phyloP scores from a whole-genome alignment of 1,140 invertebrate species.

The Oreohelix idahoensis region DNA sequence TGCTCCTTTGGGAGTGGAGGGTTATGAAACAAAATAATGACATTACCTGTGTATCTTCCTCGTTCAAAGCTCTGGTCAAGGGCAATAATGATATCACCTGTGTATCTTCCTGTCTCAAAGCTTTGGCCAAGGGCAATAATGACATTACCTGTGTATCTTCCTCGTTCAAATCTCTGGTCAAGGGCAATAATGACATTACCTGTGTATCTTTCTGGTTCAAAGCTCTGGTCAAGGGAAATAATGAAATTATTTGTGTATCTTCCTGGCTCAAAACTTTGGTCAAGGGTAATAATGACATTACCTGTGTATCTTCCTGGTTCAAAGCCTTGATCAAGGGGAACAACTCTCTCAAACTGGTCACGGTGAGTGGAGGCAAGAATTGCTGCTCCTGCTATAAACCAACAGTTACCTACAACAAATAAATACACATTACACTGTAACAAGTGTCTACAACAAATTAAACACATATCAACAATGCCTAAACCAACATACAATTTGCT shows the following conservation, averaged over 20 bases:
- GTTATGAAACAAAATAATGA: too few species aligned
- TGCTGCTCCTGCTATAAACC: constrained; percentile 65
- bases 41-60: too few species aligned
- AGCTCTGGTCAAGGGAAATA: constrained; percentile 62
- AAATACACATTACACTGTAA: not conserved
- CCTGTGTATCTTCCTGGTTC: constrained; percentile 55
- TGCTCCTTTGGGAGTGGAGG: too few species aligned
- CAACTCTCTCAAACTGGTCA: constrained; percentile 56
- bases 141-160: constrained; percentile 47
- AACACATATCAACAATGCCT: too few species aligned
- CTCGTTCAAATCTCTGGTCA: constrained; percentile 63
- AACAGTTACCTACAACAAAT: constrained; percentile 59
- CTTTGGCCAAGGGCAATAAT: too few species aligned
- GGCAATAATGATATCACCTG: too few species aligned
- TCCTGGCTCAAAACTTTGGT: too few species aligned
- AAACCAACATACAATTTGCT: too few species aligned
- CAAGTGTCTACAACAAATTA: too few species aligned
- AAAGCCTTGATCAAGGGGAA: constrained; percentile 64
- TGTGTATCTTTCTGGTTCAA: constrained; percentile 58
- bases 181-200: constrained; percentile 47
- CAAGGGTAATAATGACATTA: constrained; percentile 16
- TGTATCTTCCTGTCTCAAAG: too few species aligned
- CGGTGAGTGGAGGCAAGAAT: constrained; percentile 55
- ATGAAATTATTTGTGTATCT: constrained; percentile 59
- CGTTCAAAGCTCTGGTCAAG: too few species aligned